Base-by-base conservation (phyloP, 2,113 vertebrate genomes). In the Fregetta grallaria region DNA sequence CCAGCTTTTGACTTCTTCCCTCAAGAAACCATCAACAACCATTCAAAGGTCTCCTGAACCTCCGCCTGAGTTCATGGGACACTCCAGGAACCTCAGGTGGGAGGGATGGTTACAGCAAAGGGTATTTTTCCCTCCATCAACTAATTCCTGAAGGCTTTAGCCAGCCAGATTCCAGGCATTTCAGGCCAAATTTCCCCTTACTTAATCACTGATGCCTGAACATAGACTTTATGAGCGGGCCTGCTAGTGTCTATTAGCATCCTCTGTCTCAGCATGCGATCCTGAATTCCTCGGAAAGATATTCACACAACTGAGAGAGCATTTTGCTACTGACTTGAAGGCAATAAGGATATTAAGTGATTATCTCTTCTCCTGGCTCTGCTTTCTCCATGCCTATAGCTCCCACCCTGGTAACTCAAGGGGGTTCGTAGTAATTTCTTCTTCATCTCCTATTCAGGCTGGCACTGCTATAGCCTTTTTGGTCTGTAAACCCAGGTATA, bases 41-140 rank as follows among this genome's bases (percentile, higher is more conserved):
- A 0, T 17, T 3, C 49, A 52, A 78, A 85, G 32, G 23, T 63
- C 47, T 93, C 76, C 62, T 17, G 29, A n/a, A 11, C 19, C 40
- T 62, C 71, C 1, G 2, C 2, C 29, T 16, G 8, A 1, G 0
- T 13, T 78, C 10, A 0, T 7, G 40, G 30, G 58, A 30, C 13
- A 0, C n/a, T 38, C 59, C 8, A 3, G 44, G 50, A 80, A 15
- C 32, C 38, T 38, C 63, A 80, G 55, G 42, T 52, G n/a, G 59
- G 55, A 91, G 47, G 65, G n/a, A 2, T 25, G 68, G 9, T 50
- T 19, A 30, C 50, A 52, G 59, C 17, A 53, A 62, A 91, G 50
- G 3, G 15, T 5, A 17, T 17, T 63, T 74, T 66, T 21, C 16
- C 27, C 34, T 66, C 45, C 4, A 0, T 29, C 44, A 66, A 0